These are phyloP conservation scores for Alsophila aescularia DNA, from an alignment of 2,888 invertebrate genomes.

Conservation along the genomic window DNA sequence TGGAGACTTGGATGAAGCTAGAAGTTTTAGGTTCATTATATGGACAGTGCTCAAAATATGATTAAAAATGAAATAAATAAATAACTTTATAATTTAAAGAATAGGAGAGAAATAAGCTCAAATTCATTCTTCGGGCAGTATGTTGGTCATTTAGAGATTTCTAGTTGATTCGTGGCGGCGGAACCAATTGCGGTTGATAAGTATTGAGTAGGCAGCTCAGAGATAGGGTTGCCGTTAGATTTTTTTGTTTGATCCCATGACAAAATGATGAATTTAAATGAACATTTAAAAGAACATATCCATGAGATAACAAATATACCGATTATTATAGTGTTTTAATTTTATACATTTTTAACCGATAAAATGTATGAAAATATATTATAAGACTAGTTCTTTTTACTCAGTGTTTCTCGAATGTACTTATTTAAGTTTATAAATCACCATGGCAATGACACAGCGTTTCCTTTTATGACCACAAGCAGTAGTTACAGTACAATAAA, in stretches of 20 bases:
- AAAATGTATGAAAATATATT: too few species aligned
- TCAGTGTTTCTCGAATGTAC: too few species aligned
- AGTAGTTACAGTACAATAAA: not conserved
- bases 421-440: too few species aligned
- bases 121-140: not conserved
- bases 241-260: not conserved
- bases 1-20: too few species aligned
- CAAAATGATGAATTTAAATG: too few species aligned
- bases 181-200: conserved; percentile 40
- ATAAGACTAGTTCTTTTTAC: too few species aligned
- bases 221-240: conserved; percentile 22
- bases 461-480: not conserved
- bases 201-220: conserved; percentile 31
- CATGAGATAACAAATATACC: too few species aligned
- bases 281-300: too few species aligned
- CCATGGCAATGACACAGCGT: not conserved
- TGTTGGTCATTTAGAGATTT: conserved; percentile 8
- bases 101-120: not conserved
- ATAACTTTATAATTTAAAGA: conserved; percentile 21
- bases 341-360: too few species aligned
- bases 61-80: not conserved
- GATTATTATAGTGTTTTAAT: too few species aligned
- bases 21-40: too few species aligned
- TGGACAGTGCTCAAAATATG: too few species aligned
- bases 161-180: conserved; percentile 20